phyloP scores from a whole-genome alignment of 2,113 vertebrate species.

The Pavo muticus region DNA sequence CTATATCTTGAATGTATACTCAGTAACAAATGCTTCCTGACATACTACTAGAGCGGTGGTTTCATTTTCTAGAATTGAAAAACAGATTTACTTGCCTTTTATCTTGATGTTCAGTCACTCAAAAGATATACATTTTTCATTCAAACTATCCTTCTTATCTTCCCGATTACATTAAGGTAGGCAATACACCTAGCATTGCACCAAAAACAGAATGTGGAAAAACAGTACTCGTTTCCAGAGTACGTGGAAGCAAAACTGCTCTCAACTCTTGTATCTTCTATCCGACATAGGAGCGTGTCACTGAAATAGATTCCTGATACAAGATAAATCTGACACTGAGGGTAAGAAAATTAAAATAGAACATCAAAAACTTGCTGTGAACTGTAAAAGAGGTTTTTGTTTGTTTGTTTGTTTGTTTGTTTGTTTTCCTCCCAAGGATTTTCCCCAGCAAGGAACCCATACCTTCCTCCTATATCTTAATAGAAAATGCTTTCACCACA shows the following conservation, averaged over 20 bases:
- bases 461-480: background rate
- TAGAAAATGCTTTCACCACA: conserved; percentile 16
- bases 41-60: background rate
- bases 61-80: background rate
- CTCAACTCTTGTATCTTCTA: background rate
- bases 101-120: background rate
- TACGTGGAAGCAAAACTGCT: background rate
- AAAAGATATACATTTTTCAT: background rate
- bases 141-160: background rate
- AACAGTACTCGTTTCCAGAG: background rate
- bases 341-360: background rate
- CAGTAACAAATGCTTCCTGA: background rate
- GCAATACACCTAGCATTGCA: background rate
- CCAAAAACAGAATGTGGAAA: background rate
- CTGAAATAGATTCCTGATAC: background rate
- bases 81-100: background rate
- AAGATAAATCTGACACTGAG: background rate
- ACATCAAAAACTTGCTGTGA: background rate
- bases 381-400: background rate
- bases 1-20: background rate
- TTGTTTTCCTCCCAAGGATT: background rate
- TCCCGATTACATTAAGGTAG: background rate
- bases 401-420: background rate
- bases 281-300: background rate
- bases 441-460: background rate